Conservation (phyloP, 2,113 vertebrate genomes). For the Pseudopipra pipra region DNA sequence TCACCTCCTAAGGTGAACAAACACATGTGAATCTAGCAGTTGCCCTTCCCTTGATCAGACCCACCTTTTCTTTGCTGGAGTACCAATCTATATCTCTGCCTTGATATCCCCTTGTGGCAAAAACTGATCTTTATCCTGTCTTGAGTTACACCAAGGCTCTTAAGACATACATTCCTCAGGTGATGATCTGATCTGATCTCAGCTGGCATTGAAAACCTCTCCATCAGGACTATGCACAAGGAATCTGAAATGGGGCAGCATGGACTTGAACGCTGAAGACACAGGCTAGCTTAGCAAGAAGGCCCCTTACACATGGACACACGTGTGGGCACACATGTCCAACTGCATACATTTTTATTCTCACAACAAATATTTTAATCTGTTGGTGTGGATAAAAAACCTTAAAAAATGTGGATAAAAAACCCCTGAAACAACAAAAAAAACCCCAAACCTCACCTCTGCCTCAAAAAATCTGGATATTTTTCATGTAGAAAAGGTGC, state of each 20-base stretch:
- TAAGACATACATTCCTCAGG: not conserved
- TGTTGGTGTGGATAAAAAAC: not conserved
- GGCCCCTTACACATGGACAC: not conserved
- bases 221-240: not conserved
- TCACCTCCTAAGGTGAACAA: not conserved
- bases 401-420: too few relatives aligned
- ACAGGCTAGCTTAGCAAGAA: not conserved
- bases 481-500: not conserved
- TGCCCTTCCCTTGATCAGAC: not conserved
- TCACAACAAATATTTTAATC: not conserved
- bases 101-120: not conserved
- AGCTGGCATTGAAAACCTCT: not conserved
- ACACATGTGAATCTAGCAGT: not conserved
- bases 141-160: not conserved
- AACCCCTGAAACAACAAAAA: not conserved
- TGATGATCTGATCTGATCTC: not conserved
- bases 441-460: rapidly evolving
- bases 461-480: rapidly evolving
- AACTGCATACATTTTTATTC: not conserved
- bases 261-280: not conserved
- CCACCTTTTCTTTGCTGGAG: not conserved
- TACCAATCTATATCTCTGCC: not conserved
- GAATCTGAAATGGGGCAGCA: not conserved
- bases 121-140: not conserved
- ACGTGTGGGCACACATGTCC: rapidly evolving